Conservation (phyloP, 2,888 invertebrate species). For the Andrena trimmerana region DNA sequence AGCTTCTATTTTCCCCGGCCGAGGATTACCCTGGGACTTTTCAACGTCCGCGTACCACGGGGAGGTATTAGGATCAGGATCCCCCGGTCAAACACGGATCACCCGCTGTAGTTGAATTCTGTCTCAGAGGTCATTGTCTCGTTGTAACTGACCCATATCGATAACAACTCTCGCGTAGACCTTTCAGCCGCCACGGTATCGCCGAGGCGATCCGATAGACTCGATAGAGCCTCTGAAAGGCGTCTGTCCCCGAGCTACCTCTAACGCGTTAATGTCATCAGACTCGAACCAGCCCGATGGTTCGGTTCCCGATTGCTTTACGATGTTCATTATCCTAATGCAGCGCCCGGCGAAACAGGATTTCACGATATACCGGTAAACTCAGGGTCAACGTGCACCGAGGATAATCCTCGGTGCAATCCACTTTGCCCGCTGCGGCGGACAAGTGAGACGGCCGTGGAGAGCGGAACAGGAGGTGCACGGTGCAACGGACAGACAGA, state of each 20-base stretch:
- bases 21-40: too few relatives aligned
- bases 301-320: conserved; percentile 59
- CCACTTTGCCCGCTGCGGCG: conserved; percentile 62
- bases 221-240: conserved; percentile 23
- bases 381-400: conserved; percentile 67
- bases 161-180: not conserved
- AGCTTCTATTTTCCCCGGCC: too few relatives aligned
- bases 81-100: not conserved
- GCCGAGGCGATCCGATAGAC: conserved; percentile 9
- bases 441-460: conserved; percentile 36
- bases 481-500: conserved; percentile 17
- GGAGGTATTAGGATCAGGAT: too few relatives aligned
- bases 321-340: conserved; percentile 74
- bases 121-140: not conserved
- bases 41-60: too few relatives aligned
- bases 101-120: not conserved
- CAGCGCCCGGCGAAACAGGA: conserved; percentile 68
- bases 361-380: conserved; percentile 66
- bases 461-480: conserved; percentile 20
- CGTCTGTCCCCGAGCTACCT: conserved; percentile 3
- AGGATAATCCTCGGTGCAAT: conserved; percentile 68
- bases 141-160: not conserved
- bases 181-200: not conserved
- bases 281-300: conserved; percentile 44
- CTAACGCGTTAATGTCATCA: conserved; percentile 42